These are phyloP conservation scores for Bombus cullumanus DNA, from an alignment of 1,140 invertebrate species.

Conservation along the genomic window DNA sequence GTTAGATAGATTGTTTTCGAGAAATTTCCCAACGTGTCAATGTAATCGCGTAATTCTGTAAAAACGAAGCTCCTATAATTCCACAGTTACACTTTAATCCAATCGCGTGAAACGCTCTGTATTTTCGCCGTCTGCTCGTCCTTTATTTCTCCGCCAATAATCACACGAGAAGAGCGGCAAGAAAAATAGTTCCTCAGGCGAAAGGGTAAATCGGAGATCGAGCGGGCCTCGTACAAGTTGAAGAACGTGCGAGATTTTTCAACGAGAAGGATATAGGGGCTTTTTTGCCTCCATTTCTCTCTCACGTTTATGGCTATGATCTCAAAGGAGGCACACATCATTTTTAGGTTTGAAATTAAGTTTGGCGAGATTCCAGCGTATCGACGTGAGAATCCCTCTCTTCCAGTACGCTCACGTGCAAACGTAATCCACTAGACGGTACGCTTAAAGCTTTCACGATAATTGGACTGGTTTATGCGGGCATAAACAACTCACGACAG, in stretches of 20 bases:
- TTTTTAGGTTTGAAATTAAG: constrained; percentile 50
- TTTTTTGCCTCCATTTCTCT: too few species aligned
- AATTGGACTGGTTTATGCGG: constrained; percentile 58
- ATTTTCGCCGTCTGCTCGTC: neutral
- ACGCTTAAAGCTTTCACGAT: constrained; percentile 48
- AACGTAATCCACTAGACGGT: constrained; percentile 41
- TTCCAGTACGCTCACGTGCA: constrained; percentile 26
- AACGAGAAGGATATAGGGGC: neutral
- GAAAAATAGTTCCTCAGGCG: neutral
- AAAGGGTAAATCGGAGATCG: constrained; percentile 20
- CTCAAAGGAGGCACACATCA: constrained; percentile 28
- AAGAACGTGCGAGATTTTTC: constrained; percentile 10
- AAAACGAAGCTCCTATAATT: neutral
- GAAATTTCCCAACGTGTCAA: neutral
- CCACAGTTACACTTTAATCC: neutral
- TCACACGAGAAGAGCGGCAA: neutral
- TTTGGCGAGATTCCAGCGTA: constrained; percentile 53
- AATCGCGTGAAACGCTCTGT: neutral
- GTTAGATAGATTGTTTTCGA: too few species aligned
- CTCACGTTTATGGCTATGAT: neutral
- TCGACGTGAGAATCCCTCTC: constrained; percentile 32
- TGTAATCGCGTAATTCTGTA: neutral
- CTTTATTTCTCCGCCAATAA: neutral
- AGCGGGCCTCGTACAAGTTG: neutral
- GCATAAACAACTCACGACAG: constrained; percentile 50